Evolutionary conservation across 2,113 vertebrate species (phyloP).

Genomic region (Nannospalax galili): DNA sequence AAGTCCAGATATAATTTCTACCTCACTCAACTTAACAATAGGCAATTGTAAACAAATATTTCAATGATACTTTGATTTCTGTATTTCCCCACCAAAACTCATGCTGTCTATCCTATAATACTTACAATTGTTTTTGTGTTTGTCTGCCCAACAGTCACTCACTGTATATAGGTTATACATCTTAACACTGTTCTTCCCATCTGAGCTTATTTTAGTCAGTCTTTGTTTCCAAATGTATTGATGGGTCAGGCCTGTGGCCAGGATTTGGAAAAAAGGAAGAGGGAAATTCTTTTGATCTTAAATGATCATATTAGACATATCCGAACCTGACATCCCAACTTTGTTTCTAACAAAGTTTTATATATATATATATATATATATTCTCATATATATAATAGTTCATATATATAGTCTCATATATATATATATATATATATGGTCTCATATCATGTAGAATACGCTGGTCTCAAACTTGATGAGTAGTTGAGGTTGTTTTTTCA

Average conservation of each 20-base stretch:
- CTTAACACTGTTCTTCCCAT: background rate
- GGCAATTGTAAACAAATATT: background rate
- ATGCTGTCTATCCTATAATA: background rate
- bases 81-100: background rate
- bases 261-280: background rate
- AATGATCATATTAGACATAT: background rate
- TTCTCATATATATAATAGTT: too few species aligned
- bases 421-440: too few species aligned
- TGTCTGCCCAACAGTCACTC: background rate
- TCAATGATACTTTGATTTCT: background rate
- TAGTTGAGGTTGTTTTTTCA: too few species aligned
- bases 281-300: background rate
- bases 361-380: too few species aligned
- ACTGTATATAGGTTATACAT: background rate
- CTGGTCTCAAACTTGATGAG: too few species aligned
- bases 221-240: background rate
- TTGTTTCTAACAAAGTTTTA: too few species aligned
- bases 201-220: background rate
- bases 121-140: background rate
- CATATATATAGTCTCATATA: too few species aligned
- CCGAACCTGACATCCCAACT: background rate
- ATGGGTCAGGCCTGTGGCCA: background rate
- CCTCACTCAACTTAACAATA: background rate
- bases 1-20: background rate
- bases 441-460: too few species aligned